A percentile compares a stretch with the other conserved stretches of the same genome.
These are phyloP conservation scores for Sinohyriopsis cumingii DNA, from an alignment of 2,888 invertebrate genomes.

Conservation along the genomic window DNA sequence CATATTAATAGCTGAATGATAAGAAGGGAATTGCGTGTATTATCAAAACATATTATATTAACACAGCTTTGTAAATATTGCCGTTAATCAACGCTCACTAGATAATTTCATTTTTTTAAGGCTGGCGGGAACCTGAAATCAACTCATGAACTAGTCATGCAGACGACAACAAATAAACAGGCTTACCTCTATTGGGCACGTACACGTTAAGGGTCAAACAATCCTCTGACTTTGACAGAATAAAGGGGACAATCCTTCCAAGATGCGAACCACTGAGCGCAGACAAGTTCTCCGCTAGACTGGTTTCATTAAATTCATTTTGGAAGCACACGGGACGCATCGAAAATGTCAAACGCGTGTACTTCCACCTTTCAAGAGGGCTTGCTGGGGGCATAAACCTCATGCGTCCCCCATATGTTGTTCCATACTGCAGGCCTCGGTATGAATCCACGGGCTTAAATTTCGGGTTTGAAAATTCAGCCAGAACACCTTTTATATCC, in stretches of 20 bases:
- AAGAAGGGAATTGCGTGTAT: no score
- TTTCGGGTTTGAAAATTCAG: slow-evolving; percentile 31
- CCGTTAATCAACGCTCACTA: no score
- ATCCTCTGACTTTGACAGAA: slow-evolving; percentile 96
- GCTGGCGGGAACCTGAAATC: no score
- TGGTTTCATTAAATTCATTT: slow-evolving; percentile 84
- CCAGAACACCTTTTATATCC: slow-evolving; percentile 80
- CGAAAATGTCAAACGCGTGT: slow-evolving; percentile 77
- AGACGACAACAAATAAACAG: no score
- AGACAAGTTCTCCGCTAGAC: slow-evolving; percentile 81
- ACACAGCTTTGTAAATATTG: no score
- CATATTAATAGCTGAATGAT: no score
- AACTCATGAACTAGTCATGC: no score
- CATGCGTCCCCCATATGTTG: slow-evolving; percentile 88
- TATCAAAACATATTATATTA: no score
- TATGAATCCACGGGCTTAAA: slow-evolving; percentile 84
- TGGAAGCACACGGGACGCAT: slow-evolving; percentile 93
- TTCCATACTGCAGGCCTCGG: slow-evolving; percentile 92
- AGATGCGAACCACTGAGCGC: slow-evolving; percentile 91
- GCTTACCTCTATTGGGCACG: slow-evolving; percentile 77
- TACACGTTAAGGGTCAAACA: slow-evolving; percentile 97
- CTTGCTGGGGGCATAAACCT: slow-evolving; percentile 97
- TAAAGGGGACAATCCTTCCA: slow-evolving; percentile 79
- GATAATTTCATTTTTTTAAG: no score
- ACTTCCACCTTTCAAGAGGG: slow-evolving; percentile 86